Evolutionary conservation across 2,113 vertebrate genomes (phyloP).

Genomic region (Alethe diademata): DNA sequence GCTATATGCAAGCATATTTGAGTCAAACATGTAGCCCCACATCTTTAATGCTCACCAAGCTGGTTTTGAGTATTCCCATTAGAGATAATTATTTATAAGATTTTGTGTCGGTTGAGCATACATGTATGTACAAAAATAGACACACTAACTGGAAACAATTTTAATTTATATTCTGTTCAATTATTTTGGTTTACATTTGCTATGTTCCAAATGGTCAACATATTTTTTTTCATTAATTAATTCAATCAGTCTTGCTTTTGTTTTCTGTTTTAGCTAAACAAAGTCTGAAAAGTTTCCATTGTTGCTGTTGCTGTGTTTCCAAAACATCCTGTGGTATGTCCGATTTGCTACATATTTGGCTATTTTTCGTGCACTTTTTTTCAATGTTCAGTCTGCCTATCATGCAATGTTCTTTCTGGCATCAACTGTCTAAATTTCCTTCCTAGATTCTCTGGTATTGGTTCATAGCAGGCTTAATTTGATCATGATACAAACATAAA

Average conservation of each 20-base stretch:
- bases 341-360: constrained; percentile 12
- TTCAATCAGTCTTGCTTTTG: constrained; percentile 67
- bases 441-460: neutral
- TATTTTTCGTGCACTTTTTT: neutral
- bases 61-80: constrained; percentile 35
- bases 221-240: constrained; percentile 74
- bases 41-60: constrained; percentile 5
- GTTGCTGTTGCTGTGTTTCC: constrained; percentile 66
- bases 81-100: constrained; percentile 48
- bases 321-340: constrained; percentile 59
- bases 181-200: constrained; percentile 46
- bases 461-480: neutral
- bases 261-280: constrained; percentile 70
- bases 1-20: neutral
- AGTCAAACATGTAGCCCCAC: constrained; percentile 4
- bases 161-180: constrained; percentile 50
- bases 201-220: constrained; percentile 50
- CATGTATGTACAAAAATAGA: constrained; percentile 54
- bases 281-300: constrained; percentile 65
- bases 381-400: neutral
- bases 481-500: neutral
- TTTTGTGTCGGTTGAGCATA: constrained; percentile 7
- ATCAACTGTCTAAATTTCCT: neutral
- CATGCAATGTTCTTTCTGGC: constrained; percentile 2
- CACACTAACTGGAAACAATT: constrained; percentile 53